These are phyloP conservation scores for Holothuria glaberrima DNA, from an alignment of 35 echinoderm and acorn worm genomes.

Conservation along the genomic window DNA sequence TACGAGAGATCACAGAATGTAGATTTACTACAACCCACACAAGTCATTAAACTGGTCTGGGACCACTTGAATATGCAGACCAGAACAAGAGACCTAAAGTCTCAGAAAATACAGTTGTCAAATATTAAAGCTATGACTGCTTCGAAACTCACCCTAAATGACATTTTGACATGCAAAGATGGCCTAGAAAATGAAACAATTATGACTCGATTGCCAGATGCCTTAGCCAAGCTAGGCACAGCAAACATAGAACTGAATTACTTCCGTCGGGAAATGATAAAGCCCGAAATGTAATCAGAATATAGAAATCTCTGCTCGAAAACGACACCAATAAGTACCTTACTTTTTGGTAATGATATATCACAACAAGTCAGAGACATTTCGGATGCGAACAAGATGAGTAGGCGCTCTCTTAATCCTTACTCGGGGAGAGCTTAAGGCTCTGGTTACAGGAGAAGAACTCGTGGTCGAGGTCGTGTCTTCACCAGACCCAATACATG, in stretches of 20 bases:
- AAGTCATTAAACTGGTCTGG: constrained; percentile 44
- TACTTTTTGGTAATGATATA: constrained; percentile 53
- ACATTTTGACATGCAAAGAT: neutral
- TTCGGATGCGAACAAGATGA: too few relatives aligned
- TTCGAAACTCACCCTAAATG: constrained; percentile 26
- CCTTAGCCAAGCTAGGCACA: neutral
- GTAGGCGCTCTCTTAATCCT: constrained; percentile 1
- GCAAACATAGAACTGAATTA: constrained; percentile 12
- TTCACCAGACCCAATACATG: neutral
- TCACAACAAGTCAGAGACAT: constrained; percentile 30
- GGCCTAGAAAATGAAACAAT: constrained; percentile 11
- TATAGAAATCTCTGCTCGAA: too few relatives aligned
- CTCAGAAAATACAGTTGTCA: too few relatives aligned
- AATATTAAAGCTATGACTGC: too few relatives aligned
- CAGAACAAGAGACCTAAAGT: constrained; percentile 25
- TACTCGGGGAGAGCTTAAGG: neutral
- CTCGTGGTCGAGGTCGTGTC: neutral
- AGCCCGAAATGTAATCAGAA: neutral
- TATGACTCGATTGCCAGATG: constrained; percentile 16
- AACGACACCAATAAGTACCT: constrained; percentile 26
- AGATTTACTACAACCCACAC: too few relatives aligned
- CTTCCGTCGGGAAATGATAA: constrained; percentile 3
- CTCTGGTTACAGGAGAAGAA: constrained; percentile 29
- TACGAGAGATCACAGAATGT: constrained; percentile 27
- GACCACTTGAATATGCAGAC: neutral